phyloP scores from a whole-genome alignment of 2,888 invertebrate genomes.

The Tetranychus piercei region DNA sequence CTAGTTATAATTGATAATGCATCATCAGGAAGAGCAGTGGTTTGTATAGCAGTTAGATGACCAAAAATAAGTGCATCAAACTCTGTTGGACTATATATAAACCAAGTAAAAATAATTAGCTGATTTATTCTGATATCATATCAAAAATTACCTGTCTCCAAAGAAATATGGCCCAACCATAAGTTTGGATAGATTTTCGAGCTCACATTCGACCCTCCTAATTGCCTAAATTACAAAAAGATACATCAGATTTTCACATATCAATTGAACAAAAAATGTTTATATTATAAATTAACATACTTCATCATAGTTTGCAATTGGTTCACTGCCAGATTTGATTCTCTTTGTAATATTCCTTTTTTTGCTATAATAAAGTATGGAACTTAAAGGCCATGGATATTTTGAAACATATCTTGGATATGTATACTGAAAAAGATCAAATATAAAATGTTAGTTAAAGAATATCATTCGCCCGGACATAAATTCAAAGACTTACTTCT shows the following conservation, averaged over 20 bases:
- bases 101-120: background rate
- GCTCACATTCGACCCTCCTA: background rate
- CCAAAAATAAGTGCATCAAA: constrained; percentile 90
- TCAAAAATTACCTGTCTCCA: background rate
- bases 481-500: constrained; percentile 32
- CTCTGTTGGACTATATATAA: constrained; percentile 56
- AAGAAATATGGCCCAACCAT: constrained; percentile 9
- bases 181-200: constrained; percentile 52
- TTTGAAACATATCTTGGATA: constrained; percentile 65
- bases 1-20: constrained; percentile 60
- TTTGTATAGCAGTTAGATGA: constrained; percentile 82
- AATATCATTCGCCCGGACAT: background rate
- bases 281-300: background rate
- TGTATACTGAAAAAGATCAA: constrained; percentile 42
- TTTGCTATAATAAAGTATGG: constrained; percentile 59
- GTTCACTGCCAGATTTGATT: background rate
- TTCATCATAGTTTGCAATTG: background rate
- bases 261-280: background rate
- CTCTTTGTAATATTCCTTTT: constrained; percentile 43
- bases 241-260: background rate
- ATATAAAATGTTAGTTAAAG: background rate
- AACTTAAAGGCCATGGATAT: constrained; percentile 79
- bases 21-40: constrained; percentile 65
- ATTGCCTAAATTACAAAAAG: background rate
- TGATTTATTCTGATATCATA: background rate